Percentiles rank a stretch among this genome's conserved stretches.
Conservation (phyloP, 2,797 vertebrate genomes). For the Mormyrus proboscirostris region DNA sequence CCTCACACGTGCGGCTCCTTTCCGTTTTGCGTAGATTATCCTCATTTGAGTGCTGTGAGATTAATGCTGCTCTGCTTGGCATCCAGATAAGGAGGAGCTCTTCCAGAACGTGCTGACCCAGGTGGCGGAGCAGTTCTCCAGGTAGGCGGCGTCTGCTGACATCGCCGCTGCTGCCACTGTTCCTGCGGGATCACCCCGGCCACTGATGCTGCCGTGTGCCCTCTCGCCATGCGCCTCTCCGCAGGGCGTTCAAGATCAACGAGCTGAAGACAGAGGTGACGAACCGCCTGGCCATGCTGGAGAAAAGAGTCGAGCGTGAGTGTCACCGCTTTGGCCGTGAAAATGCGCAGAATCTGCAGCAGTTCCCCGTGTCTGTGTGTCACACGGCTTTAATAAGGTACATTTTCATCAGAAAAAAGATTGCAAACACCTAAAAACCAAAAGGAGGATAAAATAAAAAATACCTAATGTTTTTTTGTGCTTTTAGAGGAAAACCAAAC, state of each 20-base stretch:
- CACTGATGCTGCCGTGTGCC: not conserved
- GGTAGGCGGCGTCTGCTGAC: constrained; percentile 49
- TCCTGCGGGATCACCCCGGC: not conserved
- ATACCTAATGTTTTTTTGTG: not conserved
- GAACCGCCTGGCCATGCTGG: constrained; percentile 80
- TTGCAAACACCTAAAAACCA: not conserved
- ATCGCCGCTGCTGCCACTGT: not conserved
- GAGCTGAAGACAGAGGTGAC: constrained; percentile 85
- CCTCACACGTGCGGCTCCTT: not conserved
- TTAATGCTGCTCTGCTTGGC: constrained; percentile 21
- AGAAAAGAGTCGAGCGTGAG: constrained; percentile 88
- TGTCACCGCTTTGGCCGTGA: constrained; percentile 8
- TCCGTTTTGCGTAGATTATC: not conserved
- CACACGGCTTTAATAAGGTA: not conserved
- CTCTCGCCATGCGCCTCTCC: not conserved
- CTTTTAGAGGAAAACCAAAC: not conserved
- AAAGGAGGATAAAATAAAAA: not conserved
- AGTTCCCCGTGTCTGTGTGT: not conserved
- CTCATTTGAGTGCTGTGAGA: not conserved
- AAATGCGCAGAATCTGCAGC: not conserved
- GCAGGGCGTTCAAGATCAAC: constrained; percentile 85
- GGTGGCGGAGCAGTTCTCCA: constrained; percentile 82
- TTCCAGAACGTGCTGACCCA: constrained; percentile 81
- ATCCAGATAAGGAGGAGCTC: constrained; percentile 84
- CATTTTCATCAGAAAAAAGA: not conserved